Evolutionary conservation across 2,113 vertebrate genomes (phyloP).

Genomic region (Hippotragus niger): DNA sequence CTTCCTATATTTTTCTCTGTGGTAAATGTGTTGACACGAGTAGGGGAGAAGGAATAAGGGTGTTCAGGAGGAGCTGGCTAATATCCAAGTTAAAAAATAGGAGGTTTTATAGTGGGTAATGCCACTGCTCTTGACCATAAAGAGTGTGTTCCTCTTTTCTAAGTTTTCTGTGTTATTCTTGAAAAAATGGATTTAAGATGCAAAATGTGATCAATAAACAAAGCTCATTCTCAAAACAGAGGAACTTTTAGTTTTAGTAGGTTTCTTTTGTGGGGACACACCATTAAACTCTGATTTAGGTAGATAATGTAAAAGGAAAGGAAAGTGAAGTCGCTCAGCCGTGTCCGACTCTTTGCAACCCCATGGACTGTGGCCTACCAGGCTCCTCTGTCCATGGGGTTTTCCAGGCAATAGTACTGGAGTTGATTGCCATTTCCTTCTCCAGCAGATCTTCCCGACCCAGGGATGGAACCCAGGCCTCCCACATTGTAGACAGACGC

Average conservation of each 20-base stretch:
- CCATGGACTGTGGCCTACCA: no score
- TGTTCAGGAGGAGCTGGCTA: not conserved
- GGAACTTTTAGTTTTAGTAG: not conserved
- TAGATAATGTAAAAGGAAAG: not conserved
- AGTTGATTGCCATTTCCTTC: no score
- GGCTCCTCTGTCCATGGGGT: no score
- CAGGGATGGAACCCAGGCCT: no score
- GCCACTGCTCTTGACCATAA: not conserved
- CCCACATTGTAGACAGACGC: no score
- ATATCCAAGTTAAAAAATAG: not conserved
- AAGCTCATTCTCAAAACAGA: slow-evolving; percentile 15
- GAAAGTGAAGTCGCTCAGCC: no score
- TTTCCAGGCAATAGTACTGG: no score
- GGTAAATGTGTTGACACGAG: slow-evolving; percentile 48
- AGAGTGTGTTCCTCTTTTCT: not conserved
- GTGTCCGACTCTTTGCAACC: no score
- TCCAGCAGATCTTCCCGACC: no score
- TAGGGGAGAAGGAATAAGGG: slow-evolving; percentile 13
- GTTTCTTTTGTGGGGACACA: not conserved
- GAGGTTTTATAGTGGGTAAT: not conserved
- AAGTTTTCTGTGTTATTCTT: not conserved
- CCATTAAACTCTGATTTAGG: not conserved
- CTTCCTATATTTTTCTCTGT: slow-evolving; percentile 79
- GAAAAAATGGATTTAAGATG: slow-evolving; percentile 24
- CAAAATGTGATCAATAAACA: not conserved